Base-by-base conservation (phyloP, 2,113 vertebrate genomes). In the Corydoras maculifer region DNA sequence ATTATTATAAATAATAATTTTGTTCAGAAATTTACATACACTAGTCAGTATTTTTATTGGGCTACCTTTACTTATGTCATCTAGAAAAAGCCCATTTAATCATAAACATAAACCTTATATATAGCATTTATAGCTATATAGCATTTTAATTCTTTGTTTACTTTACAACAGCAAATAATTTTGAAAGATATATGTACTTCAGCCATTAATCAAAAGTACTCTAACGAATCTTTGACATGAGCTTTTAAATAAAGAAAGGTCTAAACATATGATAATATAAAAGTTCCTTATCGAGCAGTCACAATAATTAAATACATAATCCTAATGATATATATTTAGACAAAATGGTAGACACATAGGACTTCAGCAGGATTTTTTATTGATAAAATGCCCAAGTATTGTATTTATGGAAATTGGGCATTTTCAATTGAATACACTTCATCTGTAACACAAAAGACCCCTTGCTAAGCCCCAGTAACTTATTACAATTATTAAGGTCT, bases 401-500 rank as follows among this genome's bases (percentile, higher is more conserved):
- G 53, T 75, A 63, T 80, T 82, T 77, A 77, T 75, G 64, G 71
- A 77, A 76, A 82, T 83, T 55, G 68, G 69, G 68, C 58, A 80
- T 75, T 79, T 83, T 70, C 71, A 80, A 64, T 70, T 68, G 65
- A 77, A 74, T 67, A 59, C 61, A 69, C 76, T 75, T 77, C 63
- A 62, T 65, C 62, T 70, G 59, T 67, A 69, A 79, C 62, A 86
- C 66, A 81, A 87, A 67, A 84, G 80, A 62, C 83, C 83, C 49
- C 57, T 78, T 77, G 80, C 82, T 85, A 85, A 87, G 79, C 82
- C 80, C 76, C 69, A 78, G 75, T 71, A 83, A 82, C 76, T 81
- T 86, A 82, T 83, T 86, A 82, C 80, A 84, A 80, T 84, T 87
- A 87, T 87, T 86, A 84, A 85, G 82, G 84, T 87, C 82, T 86